These are phyloP conservation scores for Tinea trinotella DNA, from an alignment of 2,888 invertebrate genomes.

Conservation along the genomic window DNA sequence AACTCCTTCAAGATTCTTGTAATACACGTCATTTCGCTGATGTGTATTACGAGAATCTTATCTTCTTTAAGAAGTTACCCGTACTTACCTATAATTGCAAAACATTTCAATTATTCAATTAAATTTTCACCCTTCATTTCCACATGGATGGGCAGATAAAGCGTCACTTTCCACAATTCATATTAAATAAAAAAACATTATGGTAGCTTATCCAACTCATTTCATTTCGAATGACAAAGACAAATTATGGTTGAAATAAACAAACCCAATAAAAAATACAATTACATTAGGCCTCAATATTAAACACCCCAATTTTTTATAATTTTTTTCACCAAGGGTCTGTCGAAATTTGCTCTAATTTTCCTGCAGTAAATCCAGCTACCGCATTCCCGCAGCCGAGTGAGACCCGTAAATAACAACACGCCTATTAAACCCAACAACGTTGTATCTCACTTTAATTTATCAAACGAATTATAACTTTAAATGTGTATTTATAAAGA, in stretches of 20 bases:
- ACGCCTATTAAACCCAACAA: background rate
- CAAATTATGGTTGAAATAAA: conserved; percentile 2
- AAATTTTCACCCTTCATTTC: no score
- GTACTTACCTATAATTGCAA: no score
- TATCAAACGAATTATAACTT: background rate
- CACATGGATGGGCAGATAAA: no score
- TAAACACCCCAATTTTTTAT: conserved; percentile 13
- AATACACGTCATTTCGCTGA: no score
- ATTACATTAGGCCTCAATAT: conserved; percentile 10
- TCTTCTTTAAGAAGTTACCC: no score
- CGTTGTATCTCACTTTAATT: background rate
- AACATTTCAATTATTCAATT: no score
- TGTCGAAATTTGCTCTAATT: conserved; percentile 15
- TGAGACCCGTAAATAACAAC: conserved; percentile 17
- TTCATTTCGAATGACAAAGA: background rate
- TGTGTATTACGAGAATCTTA: no score
- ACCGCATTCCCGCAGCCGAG: conserved; percentile 16
- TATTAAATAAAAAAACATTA: no score
- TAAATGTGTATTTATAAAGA: background rate
- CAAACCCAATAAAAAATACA: conserved; percentile 13
- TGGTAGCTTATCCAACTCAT: no score
- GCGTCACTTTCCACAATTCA: no score
- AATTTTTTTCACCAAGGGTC: conserved; percentile 7
- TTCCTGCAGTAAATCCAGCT: conserved; percentile 18
- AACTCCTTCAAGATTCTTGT: no score